Base-by-base conservation (phyloP, 2,888 invertebrate genomes). In the Trichopoda pennipes region DNA sequence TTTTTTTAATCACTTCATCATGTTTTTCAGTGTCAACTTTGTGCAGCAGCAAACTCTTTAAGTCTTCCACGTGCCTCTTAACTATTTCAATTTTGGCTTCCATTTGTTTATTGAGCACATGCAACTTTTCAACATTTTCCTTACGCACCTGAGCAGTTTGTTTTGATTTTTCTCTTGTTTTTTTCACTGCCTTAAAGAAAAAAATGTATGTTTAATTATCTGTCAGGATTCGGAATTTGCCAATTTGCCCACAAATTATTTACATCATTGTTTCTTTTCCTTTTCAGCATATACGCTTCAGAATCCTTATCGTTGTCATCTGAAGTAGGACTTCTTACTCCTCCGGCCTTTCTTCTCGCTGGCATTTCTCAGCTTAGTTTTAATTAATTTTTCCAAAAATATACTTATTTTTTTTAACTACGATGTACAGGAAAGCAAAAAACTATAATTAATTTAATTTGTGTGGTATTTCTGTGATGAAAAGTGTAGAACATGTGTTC, bases 251-350 rank as follows among this genome's bases (percentile, higher is more conserved):
- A 12, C 28, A 17, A 6, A 42, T 47, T 78, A 82, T 76, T 85
- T 86, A 90, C 91, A 88, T 90, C 88, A 85, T 91, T 91, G 81
- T 91, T 91, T 82, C 90, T 86, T 85, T 89, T 86, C 84, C 91
- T 87, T 86, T 91, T 91, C 81, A 89, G 85, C 80, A 87, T 86
- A 79, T 90, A 90, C 55, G 87, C 88, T 47, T 88, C 88, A 73
- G 87, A 87, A 38, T 86, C 86, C 19, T 85, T 83, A 8, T 86
- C 86, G 53, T 84, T 85, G 53, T 87, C 86, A 72, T 87, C 88
- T 35, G 90, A 88, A 86, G 86, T 87, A 17, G 86, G 85, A 42
- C 86, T 86, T 79, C 47, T 74, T 56, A 51, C 76, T 77, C 74
- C 84, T 55, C 72, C 85, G 87, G 89, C 88, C 77, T 88, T 91